Conservation (phyloP, 1,140 invertebrate genomes). For the Trichoplusia ni region DNA sequence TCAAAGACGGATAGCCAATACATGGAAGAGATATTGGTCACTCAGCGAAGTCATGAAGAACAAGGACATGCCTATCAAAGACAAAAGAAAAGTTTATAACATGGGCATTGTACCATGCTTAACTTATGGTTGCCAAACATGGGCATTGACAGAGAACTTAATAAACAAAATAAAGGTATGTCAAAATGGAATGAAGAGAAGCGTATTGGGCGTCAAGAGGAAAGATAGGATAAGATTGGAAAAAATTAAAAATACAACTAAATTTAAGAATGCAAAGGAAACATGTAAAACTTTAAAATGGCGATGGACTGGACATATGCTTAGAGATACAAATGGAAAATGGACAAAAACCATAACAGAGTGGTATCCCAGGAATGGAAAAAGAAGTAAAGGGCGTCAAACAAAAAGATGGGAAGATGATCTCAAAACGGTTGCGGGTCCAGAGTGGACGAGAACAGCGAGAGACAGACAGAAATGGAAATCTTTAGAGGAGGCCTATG, state of each 20-base stretch:
- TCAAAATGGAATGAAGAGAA: slow-evolving; percentile 38
- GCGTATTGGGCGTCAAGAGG: slow-evolving; percentile 27
- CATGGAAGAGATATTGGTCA: slow-evolving; percentile 45
- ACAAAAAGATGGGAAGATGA: slow-evolving; percentile 39
- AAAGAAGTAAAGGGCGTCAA: slow-evolving; percentile 40
- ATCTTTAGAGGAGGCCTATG: slow-evolving; percentile 22
- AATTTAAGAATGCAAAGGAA: slow-evolving; percentile 23
- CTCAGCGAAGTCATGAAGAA: slow-evolving; percentile 43
- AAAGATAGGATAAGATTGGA: slow-evolving; percentile 28
- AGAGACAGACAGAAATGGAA: slow-evolving; percentile 29
- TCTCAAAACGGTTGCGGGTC: slow-evolving; percentile 34
- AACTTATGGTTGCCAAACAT: slow-evolving; percentile 41
- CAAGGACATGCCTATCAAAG: slow-evolving; percentile 35
- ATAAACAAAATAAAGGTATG: slow-evolving; percentile 33
- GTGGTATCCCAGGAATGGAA: slow-evolving; percentile 34
- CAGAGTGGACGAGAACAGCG: slow-evolving; percentile 20
- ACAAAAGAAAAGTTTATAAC: slow-evolving; percentile 38
- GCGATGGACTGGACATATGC: slow-evolving; percentile 39
- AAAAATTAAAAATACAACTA: slow-evolving; percentile 34
- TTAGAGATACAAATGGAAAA: slow-evolving; percentile 28
- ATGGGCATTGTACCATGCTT: slow-evolving; percentile 39
- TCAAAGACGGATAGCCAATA: slow-evolving; percentile 39
- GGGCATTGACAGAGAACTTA: slow-evolving; percentile 33
- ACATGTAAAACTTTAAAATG: slow-evolving; percentile 21
- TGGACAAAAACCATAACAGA: slow-evolving; percentile 32